Percentiles rank a stretch among this genome's conserved stretches.
These are phyloP conservation scores for Albula goreensis DNA, from an alignment of 2,113 vertebrate species.

Conservation along the genomic window DNA sequence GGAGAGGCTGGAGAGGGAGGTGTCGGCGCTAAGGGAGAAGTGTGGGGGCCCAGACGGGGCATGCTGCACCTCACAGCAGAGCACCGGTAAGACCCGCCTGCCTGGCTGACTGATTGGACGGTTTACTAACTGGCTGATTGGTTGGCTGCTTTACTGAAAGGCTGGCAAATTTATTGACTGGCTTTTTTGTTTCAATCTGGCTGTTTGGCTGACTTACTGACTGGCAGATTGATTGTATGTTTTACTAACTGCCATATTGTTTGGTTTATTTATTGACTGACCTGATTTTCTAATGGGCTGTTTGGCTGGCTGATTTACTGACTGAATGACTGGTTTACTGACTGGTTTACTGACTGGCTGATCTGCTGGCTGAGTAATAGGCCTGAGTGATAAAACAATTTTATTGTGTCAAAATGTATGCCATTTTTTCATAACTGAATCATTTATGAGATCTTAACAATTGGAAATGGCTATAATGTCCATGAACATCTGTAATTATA, in stretches of 20 bases:
- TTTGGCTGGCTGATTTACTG: not conserved
- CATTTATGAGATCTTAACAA: too few relatives aligned
- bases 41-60: slow-evolving; percentile 61
- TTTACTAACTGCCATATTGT: not conserved
- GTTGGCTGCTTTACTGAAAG: not conserved
- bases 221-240: not conserved
- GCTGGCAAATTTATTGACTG: not conserved
- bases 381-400: too few relatives aligned
- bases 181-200: too few relatives aligned
- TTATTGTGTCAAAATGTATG: too few relatives aligned
- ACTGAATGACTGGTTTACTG: not conserved
- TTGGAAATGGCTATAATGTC: too few relatives aligned
- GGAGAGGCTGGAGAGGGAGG: slow-evolving; percentile 66
- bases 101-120: not conserved
- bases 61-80: slow-evolving; percentile 67
- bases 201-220: not conserved
- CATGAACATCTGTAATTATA: too few relatives aligned
- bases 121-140: not conserved
- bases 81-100: slow-evolving; percentile 54
- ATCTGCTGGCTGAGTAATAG: too few relatives aligned
- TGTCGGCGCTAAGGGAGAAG: slow-evolving; percentile 64
- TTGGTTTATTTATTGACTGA: not conserved
- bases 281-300: not conserved
- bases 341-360: not conserved
- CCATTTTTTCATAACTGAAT: too few relatives aligned